Percentiles rank a stretch among this genome's conserved stretches.
These are phyloP conservation scores for Drosophila santomea DNA, from an alignment of 1,140 invertebrate genomes.

Conservation along the genomic window DNA sequence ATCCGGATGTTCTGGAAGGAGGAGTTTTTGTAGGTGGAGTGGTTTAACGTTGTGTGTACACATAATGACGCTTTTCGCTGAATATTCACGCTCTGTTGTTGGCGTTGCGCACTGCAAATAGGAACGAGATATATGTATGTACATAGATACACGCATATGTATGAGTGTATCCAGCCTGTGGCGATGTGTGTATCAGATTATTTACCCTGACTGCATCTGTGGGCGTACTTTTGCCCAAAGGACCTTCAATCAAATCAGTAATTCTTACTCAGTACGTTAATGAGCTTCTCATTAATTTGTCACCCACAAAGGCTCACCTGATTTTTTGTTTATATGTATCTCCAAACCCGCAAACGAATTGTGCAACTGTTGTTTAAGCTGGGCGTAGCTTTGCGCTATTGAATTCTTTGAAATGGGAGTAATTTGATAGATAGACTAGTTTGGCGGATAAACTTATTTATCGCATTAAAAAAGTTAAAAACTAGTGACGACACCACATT, in stretches of 20 bases:
- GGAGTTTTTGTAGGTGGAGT: constrained; percentile 25
- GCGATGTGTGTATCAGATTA: constrained; percentile 47
- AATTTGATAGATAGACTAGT: too few species aligned
- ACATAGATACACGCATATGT: neutral
- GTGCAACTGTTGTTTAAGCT: constrained; percentile 36
- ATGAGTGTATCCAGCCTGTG: constrained; percentile 6
- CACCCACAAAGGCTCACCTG: constrained; percentile 71
- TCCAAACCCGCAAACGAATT: constrained; percentile 33
- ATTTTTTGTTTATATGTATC: constrained; percentile 45
- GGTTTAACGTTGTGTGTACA: constrained; percentile 52
- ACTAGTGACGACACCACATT: too few species aligned
- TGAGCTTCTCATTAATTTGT: constrained; percentile 81
- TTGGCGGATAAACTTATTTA: too few species aligned
- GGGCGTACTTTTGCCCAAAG: constrained; percentile 64
- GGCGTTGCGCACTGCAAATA: constrained; percentile 40
- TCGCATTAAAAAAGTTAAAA: too few species aligned
- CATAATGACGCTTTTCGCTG: constrained; percentile 75
- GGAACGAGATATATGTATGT: constrained; percentile 59
- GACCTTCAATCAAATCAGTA: constrained; percentile 80
- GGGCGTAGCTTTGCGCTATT: constrained; percentile 3
- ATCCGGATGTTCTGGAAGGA: constrained; percentile 20
- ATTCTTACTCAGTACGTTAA: constrained; percentile 82
- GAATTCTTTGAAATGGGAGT: neutral
- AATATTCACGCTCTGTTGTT: constrained; percentile 40
- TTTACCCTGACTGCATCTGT: constrained; percentile 35